Base-by-base conservation (phyloP, 2,113 vertebrate genomes). In the Ceyx cyanopectus region DNA sequence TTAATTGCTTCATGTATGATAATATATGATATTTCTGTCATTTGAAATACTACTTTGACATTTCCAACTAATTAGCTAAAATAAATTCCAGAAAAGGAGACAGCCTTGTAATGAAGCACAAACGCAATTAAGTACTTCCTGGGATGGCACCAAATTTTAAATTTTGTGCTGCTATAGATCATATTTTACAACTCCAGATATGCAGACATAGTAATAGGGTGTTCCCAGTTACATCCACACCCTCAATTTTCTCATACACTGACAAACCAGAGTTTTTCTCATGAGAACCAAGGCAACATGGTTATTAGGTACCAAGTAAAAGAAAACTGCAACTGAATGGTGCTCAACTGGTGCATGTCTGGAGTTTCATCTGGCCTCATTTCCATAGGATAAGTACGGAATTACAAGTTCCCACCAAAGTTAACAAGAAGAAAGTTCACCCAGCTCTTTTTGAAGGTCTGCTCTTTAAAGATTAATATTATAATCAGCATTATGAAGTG, bases 11-110 rank as follows among this genome's bases (percentile, higher is more conserved):
- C 51, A 17, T 51, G 24, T 73, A 77, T 84, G 93, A 89, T 93
- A 89, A 96, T 63, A 63, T 89, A 89, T 34, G 91, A 86, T 53
- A 74, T 26, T 83, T 94, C 96, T 68, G 23, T 60, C 92, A 70
- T 83, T 94, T 97, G 95, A 97, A 97, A 97, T 91, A 93, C 90
- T 91, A 82, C 80, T 78, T 50, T 96, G 96, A 97, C 97, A 94
- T 97, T 97, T 97, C 93, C 95, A 95, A 34, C 96, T 97, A 96
- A 97, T 97, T 96, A 97, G 96, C 91, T 94, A 95, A 96, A 96
- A 97, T 84, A 97, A 97, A 97, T 96, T 96, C 95, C 72, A 80
- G 92, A 75, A 94, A 87, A 95, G 63, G 48, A 97, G 95, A 93
- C 93, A 91, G 94, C 34, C 85, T 94, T 73, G 16, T 67, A 93